Conservation (phyloP, 2,888 invertebrate genomes). For the Andrena minutula region DNA sequence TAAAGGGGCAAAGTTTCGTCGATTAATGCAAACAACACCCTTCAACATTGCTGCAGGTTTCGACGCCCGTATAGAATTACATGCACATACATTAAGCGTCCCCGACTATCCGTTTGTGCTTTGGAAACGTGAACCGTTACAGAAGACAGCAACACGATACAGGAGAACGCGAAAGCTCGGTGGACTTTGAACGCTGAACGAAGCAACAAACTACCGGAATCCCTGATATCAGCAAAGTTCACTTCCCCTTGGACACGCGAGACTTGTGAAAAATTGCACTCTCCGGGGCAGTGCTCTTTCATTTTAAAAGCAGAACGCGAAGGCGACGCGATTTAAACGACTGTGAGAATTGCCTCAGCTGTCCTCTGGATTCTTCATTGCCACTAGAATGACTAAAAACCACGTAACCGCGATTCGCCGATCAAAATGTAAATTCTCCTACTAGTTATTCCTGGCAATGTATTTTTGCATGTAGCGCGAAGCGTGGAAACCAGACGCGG, state of each 20-base stretch:
- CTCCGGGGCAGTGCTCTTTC: not conserved
- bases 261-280: not conserved
- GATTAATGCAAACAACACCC: no score
- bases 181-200: not conserved
- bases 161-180: not conserved
- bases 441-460: slow-evolving; percentile 1
- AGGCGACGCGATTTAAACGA: not conserved
- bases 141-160: not conserved
- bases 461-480: slow-evolving; percentile 16
- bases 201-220: not conserved
- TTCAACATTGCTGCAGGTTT: no score
- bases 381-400: not conserved
- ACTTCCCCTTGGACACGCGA: not conserved
- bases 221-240: not conserved
- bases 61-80: not conserved
- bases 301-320: not conserved
- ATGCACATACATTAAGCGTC: not conserved
- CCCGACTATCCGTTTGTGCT: not conserved
- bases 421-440: slow-evolving; percentile 3
- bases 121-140: not conserved
- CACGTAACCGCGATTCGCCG: not conserved
- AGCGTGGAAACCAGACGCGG: slow-evolving; percentile 13
- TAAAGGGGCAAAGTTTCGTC: no score
- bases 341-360: not conserved
- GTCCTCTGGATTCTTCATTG: not conserved